Evolutionary conservation across 2,888 invertebrate genomes (phyloP).

Genomic region (Drosophila paramelanica): DNA sequence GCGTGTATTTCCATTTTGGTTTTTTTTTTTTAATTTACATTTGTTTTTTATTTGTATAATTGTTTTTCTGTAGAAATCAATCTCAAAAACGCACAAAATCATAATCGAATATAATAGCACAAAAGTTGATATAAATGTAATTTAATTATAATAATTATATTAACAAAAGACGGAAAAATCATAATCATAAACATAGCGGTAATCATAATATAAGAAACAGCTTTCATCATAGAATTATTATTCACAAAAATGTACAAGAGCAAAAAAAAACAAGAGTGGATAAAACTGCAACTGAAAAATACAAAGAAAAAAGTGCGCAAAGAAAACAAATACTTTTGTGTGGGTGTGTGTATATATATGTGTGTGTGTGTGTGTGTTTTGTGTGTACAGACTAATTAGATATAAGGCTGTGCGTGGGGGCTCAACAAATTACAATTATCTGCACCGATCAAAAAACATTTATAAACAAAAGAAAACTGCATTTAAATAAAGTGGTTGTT

Average conservation of each 20-base stretch:
- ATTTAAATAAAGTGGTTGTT: constrained; percentile 7
- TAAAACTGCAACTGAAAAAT: constrained; percentile 23
- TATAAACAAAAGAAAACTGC: constrained; percentile 16
- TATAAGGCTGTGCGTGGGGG: constrained; percentile 5
- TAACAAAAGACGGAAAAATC: constrained; percentile 30
- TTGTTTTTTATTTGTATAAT: constrained; percentile 57
- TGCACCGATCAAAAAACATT: constrained; percentile 3
- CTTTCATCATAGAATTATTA: constrained; percentile 24
- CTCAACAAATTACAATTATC: constrained; percentile 23
- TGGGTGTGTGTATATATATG: constrained; percentile 17
- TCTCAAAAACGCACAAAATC: constrained; percentile 76
- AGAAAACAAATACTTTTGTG: constrained; percentile 57
- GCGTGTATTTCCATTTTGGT: constrained; percentile 46
- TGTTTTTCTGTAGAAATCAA: constrained; percentile 67
- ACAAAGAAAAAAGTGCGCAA: constrained; percentile 54
- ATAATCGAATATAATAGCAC: constrained; percentile 67
- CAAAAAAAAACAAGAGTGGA: constrained; percentile 11
- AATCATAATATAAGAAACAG: constrained; percentile 26
- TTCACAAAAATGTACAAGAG: constrained; percentile 42
- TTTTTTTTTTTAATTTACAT: constrained; percentile 55
- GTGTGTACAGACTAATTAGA: constrained; percentile 39
- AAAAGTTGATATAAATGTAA: constrained; percentile 47
- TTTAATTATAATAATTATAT: constrained; percentile 40
- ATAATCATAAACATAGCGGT: constrained; percentile 26
- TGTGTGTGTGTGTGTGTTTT: constrained; percentile 23